phyloP scores from a whole-genome alignment of 30 jellyfish, hydroid and myxozoan species.

The Catostylus mosaicus region DNA sequence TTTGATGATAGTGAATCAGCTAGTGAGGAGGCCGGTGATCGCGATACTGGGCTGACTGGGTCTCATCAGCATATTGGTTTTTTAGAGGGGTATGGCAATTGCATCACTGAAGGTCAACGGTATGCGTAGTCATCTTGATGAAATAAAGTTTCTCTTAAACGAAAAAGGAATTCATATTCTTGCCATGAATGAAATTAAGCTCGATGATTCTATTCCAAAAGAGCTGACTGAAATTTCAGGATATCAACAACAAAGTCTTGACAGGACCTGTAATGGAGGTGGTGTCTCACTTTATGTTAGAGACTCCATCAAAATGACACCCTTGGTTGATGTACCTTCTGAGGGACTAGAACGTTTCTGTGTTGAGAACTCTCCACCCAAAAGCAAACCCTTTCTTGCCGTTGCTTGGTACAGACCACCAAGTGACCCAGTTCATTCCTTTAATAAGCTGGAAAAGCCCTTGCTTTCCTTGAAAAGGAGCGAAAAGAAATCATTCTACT shows the following conservation, averaged over 20 bases:
- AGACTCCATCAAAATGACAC: neutral
- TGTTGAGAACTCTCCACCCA: conserved; percentile 16
- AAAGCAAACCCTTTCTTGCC: conserved; percentile 1
- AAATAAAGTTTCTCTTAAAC: neutral
- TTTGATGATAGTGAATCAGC: neutral
- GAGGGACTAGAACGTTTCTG: conserved; percentile 22
- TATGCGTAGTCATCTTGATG: no score
- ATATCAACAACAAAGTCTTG: conserved; percentile 34
- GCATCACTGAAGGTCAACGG: no score
- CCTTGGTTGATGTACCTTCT: neutral
- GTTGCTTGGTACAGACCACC: conserved; percentile 42
- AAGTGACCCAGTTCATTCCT: conserved; percentile 29
- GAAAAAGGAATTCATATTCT: neutral
- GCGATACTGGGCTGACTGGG: conserved; percentile 21
- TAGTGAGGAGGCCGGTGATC: conserved; percentile 23
- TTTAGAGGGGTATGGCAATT: neutral
- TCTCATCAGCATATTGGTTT: conserved; percentile 19
- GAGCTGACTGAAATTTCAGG: conserved; percentile 2
- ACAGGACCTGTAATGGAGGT: conserved; percentile 24
- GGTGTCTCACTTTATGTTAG: conserved; percentile 22
- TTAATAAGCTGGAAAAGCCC: conserved; percentile 49
- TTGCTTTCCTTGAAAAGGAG: conserved; percentile 28
- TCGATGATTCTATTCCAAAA: conserved; percentile 7
- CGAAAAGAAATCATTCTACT: conserved; percentile 33
- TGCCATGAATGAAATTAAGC: conserved; percentile 15